These are phyloP conservation scores for Brachypodius melanocephalos DNA, from an alignment of 2,113 vertebrate species.

Conservation along the genomic window DNA sequence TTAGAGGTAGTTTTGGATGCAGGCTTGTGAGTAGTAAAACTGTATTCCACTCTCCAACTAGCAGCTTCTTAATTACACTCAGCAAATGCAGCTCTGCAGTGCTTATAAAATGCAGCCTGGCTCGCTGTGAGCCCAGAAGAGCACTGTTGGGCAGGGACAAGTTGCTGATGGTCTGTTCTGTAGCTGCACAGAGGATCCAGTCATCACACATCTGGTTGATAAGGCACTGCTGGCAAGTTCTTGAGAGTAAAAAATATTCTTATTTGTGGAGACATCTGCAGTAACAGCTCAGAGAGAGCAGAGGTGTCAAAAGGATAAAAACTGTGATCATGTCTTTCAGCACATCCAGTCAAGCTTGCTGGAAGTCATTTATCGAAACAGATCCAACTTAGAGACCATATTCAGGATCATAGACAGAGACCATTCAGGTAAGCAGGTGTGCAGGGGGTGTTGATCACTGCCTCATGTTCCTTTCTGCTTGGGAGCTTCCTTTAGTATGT, in stretches of 20 bases:
- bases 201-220: too few relatives aligned
- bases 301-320: background rate
- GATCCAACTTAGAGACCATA: constrained; percentile 91
- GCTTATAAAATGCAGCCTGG: background rate
- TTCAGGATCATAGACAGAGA: constrained; percentile 93
- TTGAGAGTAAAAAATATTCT: background rate
- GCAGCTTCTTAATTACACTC: background rate
- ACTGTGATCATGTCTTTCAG: constrained; percentile 63
- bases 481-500: background rate
- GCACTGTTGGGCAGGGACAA: fast-evolving
- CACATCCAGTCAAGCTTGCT: constrained; percentile 87
- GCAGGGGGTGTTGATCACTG: too few relatives aligned
- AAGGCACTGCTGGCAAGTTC: background rate
- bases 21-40: background rate
- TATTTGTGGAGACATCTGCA: background rate
- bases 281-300: background rate
- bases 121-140: background rate
- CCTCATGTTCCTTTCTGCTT: background rate
- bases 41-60: background rate
- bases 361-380: constrained; percentile 90
- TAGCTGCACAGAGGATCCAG: background rate
- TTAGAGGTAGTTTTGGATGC: background rate
- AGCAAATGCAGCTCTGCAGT: background rate
- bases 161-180: background rate
- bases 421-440: constrained; percentile 82